Percentiles rank a stretch among this genome's conserved stretches.
These are phyloP conservation scores for Spicauda simplicius DNA, from an alignment of 2,888 invertebrate genomes.

Conservation along the genomic window DNA sequence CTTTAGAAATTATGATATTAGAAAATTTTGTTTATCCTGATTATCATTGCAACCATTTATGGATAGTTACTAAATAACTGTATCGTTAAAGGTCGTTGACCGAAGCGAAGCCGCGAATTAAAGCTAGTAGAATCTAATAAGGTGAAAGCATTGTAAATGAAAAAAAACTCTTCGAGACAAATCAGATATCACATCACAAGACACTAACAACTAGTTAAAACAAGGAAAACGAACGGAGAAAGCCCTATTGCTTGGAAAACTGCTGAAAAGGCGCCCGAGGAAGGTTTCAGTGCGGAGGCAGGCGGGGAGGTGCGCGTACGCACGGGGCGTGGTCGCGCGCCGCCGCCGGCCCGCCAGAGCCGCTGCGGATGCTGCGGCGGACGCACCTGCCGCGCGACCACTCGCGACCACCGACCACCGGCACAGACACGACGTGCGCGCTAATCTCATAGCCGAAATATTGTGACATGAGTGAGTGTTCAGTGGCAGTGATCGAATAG, in stretches of 20 bases:
- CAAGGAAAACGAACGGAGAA: constrained; percentile 11
- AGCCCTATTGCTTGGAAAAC: constrained; percentile 47
- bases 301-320: constrained; percentile 73
- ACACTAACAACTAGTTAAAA: not conserved
- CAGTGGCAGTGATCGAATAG: constrained; percentile 65
- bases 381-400: constrained; percentile 64
- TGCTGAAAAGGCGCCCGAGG: constrained; percentile 51
- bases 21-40: no score
- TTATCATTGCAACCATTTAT: no score
- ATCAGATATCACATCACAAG: no score
- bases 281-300: constrained; percentile 68
- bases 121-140: no score
- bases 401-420: constrained; percentile 42
- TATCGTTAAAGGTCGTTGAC: no score
- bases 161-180: no score
- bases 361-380: constrained; percentile 77
- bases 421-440: constrained; percentile 45
- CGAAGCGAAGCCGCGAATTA: no score
- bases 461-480: constrained; percentile 71
- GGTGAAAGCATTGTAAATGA: no score
- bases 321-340: constrained; percentile 61
- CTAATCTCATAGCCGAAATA: constrained; percentile 46
- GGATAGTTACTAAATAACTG: no score
- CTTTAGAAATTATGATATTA: no score
- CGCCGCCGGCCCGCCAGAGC: constrained; percentile 57